phyloP scores from a whole-genome alignment of 2,113 vertebrate species.

The Ceyx melanurus region DNA sequence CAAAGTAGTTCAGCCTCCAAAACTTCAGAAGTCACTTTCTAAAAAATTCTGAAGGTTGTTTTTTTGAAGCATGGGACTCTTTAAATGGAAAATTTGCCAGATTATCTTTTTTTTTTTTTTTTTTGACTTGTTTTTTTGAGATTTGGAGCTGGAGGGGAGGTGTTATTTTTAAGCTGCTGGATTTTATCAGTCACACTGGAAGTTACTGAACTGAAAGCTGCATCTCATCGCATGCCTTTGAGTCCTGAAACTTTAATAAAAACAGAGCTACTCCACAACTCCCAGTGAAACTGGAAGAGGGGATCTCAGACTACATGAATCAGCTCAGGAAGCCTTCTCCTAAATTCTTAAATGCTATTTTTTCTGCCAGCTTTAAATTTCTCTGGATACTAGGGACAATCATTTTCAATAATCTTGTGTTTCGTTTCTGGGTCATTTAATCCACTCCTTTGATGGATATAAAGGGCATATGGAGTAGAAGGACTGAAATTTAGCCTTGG shows the following conservation, averaged over 20 bases:
- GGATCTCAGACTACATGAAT: neutral
- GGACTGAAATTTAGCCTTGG: neutral
- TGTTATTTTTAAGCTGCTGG: conserved; percentile 32
- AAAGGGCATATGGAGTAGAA: neutral
- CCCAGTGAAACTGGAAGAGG: neutral
- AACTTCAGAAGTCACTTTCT: neutral
- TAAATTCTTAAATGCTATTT: neutral
- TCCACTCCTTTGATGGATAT: neutral
- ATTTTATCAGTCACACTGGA: neutral
- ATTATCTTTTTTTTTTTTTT: neutral
- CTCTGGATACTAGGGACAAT: neutral
- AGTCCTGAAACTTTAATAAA: conserved; percentile 24
- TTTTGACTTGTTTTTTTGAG: neutral
- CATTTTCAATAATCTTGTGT: neutral
- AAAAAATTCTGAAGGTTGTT: neutral
- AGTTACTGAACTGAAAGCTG: conserved; percentile 28
- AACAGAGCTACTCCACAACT: neutral
- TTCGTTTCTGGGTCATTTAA: neutral
- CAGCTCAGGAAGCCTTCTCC: neutral
- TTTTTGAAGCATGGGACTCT: neutral
- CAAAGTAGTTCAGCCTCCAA: neutral
- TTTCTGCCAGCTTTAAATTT: neutral
- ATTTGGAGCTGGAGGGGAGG: conserved; percentile 12
- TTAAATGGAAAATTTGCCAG: neutral
- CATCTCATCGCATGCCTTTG: conserved; percentile 8